Evolutionary conservation across 2,113 vertebrate species (phyloP), one percentile per base, ranked within the genome.

Genomic region (Mystacornis crossleyi): DNA sequence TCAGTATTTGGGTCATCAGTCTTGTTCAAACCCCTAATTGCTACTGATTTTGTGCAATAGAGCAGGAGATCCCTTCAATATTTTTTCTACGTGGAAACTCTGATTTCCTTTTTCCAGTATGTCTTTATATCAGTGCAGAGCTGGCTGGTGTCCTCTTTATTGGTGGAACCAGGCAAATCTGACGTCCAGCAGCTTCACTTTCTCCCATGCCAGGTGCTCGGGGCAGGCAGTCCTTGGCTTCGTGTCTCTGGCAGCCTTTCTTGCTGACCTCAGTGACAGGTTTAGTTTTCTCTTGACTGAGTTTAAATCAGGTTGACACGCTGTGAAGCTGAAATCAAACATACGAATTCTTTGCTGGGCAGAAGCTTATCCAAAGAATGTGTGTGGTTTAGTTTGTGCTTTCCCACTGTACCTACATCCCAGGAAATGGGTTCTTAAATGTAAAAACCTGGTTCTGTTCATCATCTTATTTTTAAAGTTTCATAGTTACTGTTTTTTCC

Each of bases 291-390:
- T 73, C 71, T 53, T 75, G 55, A 28, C n/a, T 36, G 72, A 73
- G 17, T 79, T 33, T 69, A 60, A 94, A 80, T 95, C 58, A 60
- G 67, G 75, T 60, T 90, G 89, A 86, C 72, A 17, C 3, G 7
- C 75, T 81, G 54, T 64, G 73, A 83, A 77, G 82, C 11, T 84
- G 64, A 92, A 92, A 78, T 92, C 60, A 91, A 95, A 78, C 64
- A 62, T 26, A 31, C 0, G 2, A 91, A 78, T 93, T 92, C 75
- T 89, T 91, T 57, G 6, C 38, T 70, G 86, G 81, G 55, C 69
- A 87, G 84, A 66, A 81, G 69, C 81, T 94, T 14, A 23, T 85
- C 34, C n/a, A 58, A 60, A 87, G 78, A 75, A 89, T n/a, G 36
- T 14, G 25, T 45, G n/a, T 67, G 51, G 65, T 79, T 80, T 64